Evolutionary conservation across 2,113 vertebrate genomes (phyloP).

Genomic region (Sebastes fasciatus): DNA sequence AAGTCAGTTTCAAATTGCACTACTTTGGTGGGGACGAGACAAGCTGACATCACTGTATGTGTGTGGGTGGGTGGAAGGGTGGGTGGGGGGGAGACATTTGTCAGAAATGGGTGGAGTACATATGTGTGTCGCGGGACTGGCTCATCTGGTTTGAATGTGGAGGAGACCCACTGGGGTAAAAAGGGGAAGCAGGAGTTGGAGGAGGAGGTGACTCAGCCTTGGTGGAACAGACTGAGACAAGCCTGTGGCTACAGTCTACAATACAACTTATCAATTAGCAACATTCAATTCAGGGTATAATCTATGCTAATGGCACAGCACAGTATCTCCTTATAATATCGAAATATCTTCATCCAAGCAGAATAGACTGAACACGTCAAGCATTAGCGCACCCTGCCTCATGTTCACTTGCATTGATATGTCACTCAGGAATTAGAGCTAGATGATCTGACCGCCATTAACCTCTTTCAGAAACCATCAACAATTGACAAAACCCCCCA

Average conservation of each 20-base stretch:
- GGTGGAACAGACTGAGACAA: conserved; percentile 13
- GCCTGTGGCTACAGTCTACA: neutral
- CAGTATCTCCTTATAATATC: neutral
- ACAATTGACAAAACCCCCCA: neutral
- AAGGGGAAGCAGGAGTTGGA: neutral
- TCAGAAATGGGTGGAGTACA: conserved; percentile 16
- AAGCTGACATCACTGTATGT: conserved; percentile 28
- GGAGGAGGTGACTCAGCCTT: conserved; percentile 18
- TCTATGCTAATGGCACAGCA: neutral
- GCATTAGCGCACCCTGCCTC: too few species aligned
- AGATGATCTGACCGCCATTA: neutral
- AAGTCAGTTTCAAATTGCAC: conserved; percentile 10
- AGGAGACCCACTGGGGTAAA: conserved; percentile 25
- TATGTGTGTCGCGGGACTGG: conserved; percentile 22
- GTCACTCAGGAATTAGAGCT: too few species aligned
- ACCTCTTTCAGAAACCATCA: neutral
- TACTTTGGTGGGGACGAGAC: neutral
- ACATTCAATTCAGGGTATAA: neutral
- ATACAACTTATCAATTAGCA: neutral
- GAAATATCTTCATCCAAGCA: too few species aligned
- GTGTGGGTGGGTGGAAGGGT: neutral
- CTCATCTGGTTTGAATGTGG: conserved; percentile 60
- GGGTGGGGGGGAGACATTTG: neutral
- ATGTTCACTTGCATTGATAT: neutral
- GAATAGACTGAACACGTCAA: too few species aligned